Base-by-base conservation (phyloP, 2,888 invertebrate species). In the Xiphydria camelus region DNA sequence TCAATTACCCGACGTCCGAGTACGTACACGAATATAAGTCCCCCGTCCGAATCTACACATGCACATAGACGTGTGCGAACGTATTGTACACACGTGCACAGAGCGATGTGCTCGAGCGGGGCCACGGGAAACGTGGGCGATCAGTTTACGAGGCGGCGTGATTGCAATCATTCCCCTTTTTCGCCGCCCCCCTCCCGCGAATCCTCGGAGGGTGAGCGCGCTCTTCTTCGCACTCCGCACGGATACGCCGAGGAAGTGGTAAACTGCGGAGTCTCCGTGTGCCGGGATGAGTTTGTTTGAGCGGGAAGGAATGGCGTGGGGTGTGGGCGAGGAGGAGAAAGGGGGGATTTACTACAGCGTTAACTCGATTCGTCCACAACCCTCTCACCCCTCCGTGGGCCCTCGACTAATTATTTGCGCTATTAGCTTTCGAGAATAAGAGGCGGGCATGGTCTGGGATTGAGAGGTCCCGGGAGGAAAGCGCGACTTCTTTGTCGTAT, bases 291-390 rank as follows among this genome's bases (percentile, higher is more conserved):
- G 62, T 64, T 62, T 61, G 61, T 62, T 59, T 59, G 55, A 50
- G 55, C 54, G 66, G 59, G n/a, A n/a, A n/a, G n/a, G n/a, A n/a
- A n/a, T n/a, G n/a, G n/a, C n/a, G n/a, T n/a, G n/a, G n/a, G n/a
- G n/a, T n/a, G n/a, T n/a, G n/a, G n/a, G n/a, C n/a, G n/a, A n/a
- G n/a, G n/a, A n/a, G n/a, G n/a, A n/a, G n/a, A n/a, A n/a, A n/a
- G n/a, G 51, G 57, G 54, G 66, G 60, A 66, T 68, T 70, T 69
- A 68, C 67, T 57, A 52, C 59, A 58, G 61, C 64, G 65, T 66
- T 70, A 70, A 70, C 68, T 70, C 61, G 63, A 68, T 69, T 67
- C 66, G 65, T 60, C 61, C 57, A 47, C 50, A 44, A 49, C 42
- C 12, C 29, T 7, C 14, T 4, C 29, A 4, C 29, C 7, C 12